Evolutionary conservation across 2,888 invertebrate genomes (phyloP).

Genomic region (Brachypterus glaber): DNA sequence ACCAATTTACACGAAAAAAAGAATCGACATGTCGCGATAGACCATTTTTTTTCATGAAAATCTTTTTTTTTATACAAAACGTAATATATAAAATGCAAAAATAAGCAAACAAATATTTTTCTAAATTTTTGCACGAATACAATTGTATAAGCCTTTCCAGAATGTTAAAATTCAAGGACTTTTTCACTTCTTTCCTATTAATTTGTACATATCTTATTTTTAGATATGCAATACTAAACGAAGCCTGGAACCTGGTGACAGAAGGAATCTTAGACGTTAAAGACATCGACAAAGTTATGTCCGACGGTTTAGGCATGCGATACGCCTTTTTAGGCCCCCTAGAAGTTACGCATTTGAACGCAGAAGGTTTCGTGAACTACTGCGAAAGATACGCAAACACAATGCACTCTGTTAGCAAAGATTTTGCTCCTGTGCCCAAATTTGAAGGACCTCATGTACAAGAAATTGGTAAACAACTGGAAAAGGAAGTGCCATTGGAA

Average conservation of each 20-base stretch:
- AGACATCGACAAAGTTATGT: conserved; percentile 89
- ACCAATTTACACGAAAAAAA: too few relatives aligned
- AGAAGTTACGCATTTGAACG: conserved; percentile 91
- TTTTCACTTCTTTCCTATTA: background rate
- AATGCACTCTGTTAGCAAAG: conserved; percentile 55
- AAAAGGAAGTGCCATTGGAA: conserved; percentile 63
- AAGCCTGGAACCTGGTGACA: conserved; percentile 80
- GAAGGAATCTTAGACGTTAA: conserved; percentile 76
- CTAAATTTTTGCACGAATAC: too few relatives aligned
- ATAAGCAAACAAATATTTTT: too few relatives aligned
- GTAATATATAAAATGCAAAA: too few relatives aligned
- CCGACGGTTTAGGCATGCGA: conserved; percentile 86
- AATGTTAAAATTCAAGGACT: too few relatives aligned
- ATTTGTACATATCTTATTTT: conserved; percentile 17
- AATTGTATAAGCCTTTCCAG: too few relatives aligned
- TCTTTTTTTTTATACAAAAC: too few relatives aligned
- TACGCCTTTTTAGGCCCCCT: conserved; percentile 93
- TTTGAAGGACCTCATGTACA: conserved; percentile 60
- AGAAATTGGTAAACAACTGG: conserved; percentile 62
- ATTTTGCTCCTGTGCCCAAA: conserved; percentile 64
- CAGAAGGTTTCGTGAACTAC: conserved; percentile 68
- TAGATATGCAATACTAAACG: conserved; percentile 86
- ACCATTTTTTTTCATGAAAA: too few relatives aligned
- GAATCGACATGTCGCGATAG: too few relatives aligned
- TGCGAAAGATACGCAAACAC: conserved; percentile 51